Evolutionary conservation across 1,140 invertebrate genomes (phyloP), one percentile per base, ranked within the genome.

Genomic region (Stenopsyche tienmushanensis): DNA sequence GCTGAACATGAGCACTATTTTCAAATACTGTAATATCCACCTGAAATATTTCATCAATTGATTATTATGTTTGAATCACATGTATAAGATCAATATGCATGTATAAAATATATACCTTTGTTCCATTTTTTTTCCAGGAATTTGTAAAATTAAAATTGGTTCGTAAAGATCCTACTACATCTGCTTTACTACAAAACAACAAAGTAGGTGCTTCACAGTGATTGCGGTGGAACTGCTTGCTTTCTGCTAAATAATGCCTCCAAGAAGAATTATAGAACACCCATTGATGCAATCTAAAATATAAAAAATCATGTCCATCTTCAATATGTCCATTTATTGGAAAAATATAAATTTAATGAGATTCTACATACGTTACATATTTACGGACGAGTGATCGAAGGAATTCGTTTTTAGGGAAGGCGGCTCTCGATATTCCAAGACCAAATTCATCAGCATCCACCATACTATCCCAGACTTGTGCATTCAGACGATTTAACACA

Each of bases 381-480:
- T 17, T 17, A 10, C 17, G 1, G 13, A 25, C 7, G 18, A 26
- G 15, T 8, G 3, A 26, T 49, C 34, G 57, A 10, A 60, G 15
- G 1, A 60, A 17, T 13, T 13, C 13, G 24, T 60, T 60, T n/a
- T 60, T 21, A 18, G 57, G 57, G 26, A 47, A 60, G 7, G 23
- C 17, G 3, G 29, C 57, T 45, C 25, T 47, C 1, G 57, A 34
- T 42, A 60, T 23, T 7, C 57, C 57, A 17, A 60, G 3, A 5
- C 10, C 3, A 15, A 60, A 60, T 17, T 60, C 57, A 8, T 13
- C 7, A 7, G 47, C 1, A 17, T 49, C 57, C 1, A 34, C 15
- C 7, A 60, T 1, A 47, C 57, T 60, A 23, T 60, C 57, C 57
- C 57, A 60, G 3, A 47, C 15, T 60, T 60, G 57, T 9, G 7